Conservation (phyloP, 2,888 invertebrate species). For the Timema podura region DNA sequence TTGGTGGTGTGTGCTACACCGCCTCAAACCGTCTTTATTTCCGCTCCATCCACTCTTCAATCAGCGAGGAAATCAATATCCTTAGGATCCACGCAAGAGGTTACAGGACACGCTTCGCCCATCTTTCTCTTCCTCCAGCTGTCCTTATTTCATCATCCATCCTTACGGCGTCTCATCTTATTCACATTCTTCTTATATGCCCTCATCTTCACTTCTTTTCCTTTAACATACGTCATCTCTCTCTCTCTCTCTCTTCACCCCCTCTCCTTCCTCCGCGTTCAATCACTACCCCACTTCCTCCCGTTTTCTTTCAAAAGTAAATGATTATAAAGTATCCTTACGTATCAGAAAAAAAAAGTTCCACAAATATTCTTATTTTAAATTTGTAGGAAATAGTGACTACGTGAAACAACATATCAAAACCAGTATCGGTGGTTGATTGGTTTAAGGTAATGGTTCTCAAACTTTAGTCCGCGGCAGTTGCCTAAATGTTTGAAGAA, state of each 20-base stretch:
- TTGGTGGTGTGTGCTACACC: neutral
- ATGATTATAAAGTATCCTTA: too few species aligned
- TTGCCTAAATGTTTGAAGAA: too few species aligned
- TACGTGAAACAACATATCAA: too few species aligned
- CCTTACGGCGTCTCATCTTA: too few species aligned
- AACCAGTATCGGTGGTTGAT: too few species aligned
- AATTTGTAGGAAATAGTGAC: too few species aligned
- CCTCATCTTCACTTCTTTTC: neutral
- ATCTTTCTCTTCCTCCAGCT: neutral
- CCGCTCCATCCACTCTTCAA: conserved; percentile 30
- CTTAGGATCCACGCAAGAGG: conserved; percentile 15
- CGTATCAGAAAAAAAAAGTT: too few species aligned
- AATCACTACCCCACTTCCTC: neutral
- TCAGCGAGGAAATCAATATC: conserved; percentile 30
- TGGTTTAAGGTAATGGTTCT: too few species aligned
- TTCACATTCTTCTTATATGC: neutral
- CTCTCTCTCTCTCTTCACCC: neutral
- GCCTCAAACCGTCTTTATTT: conserved; percentile 27
- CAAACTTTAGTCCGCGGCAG: too few species aligned
- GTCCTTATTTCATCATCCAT: neutral
- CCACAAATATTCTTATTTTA: too few species aligned
- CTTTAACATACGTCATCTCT: neutral
- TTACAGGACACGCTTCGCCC: conserved; percentile 18
- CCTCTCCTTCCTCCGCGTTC: neutral
- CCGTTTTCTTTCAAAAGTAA: too few species aligned